These are phyloP conservation scores for Aphelenchoides avenae DNA, from an alignment of 1,140 invertebrate species.

Conservation along the genomic window DNA sequence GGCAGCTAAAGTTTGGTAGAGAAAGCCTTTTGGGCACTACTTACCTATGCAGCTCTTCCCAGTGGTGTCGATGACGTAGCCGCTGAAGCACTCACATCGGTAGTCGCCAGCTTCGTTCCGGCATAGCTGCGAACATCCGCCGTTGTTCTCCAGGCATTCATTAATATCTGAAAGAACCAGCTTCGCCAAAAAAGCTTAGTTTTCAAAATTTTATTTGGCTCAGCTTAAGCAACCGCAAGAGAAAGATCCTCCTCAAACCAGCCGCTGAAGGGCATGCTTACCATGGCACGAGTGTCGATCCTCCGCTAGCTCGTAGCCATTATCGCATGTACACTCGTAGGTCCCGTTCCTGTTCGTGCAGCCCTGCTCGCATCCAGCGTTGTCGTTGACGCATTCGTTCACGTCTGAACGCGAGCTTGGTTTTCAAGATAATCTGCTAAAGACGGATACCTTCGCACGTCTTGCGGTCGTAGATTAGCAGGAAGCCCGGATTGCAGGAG, in stretches of 20 bases:
- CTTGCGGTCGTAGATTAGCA: constrained; percentile 57
- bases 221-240: background rate
- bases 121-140: too few species aligned
- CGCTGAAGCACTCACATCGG: too few species aligned
- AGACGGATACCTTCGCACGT: constrained; percentile 61
- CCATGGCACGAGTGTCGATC: constrained; percentile 51
- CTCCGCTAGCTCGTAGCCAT: constrained; percentile 50
- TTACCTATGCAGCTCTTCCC: too few species aligned
- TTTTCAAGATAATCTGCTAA: constrained; percentile 12
- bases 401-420: constrained; percentile 33
- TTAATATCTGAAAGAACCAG: too few species aligned
- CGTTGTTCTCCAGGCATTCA: constrained; percentile 87
- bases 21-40: constrained; percentile 91
- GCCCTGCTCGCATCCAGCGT: constrained; percentile 13
- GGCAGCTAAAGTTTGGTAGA: constrained; percentile 80
- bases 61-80: too few species aligned
- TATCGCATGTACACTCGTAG: constrained; percentile 78
- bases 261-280: too few species aligned
- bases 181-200: constrained; percentile 67
- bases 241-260: constrained; percentile 60
- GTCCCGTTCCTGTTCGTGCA: constrained; percentile 83
- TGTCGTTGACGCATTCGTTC: constrained; percentile 42
- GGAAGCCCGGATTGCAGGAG: constrained; percentile 61
- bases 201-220: too few species aligned
- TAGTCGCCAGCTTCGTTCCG: constrained; percentile 92